A percentile compares a stretch with the other conserved stretches of the same genome.
Evolutionary conservation across 1,140 invertebrate genomes (phyloP).

Genomic region (Panulirus ornatus): DNA sequence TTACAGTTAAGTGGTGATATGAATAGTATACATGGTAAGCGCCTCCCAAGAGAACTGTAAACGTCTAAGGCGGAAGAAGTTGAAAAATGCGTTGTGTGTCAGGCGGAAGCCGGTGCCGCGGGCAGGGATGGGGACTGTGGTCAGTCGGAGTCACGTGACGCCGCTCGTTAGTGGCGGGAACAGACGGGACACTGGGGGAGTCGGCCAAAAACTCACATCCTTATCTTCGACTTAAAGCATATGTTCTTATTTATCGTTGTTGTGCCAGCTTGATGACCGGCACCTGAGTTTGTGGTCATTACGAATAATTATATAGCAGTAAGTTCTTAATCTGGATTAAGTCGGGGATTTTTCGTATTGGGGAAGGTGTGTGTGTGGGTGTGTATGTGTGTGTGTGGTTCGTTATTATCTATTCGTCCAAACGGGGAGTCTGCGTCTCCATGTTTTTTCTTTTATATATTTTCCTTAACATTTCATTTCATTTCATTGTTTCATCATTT

Average conservation of each 20-base stretch:
- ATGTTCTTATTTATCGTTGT: constrained; percentile 4
- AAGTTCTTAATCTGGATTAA: neutral
- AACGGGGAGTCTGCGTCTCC: too few relatives aligned
- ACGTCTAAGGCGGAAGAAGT: too few relatives aligned
- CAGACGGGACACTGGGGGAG: neutral
- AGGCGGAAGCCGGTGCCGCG: constrained; percentile 10
- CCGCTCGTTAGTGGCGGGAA: constrained; percentile 24
- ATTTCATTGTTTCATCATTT: too few relatives aligned
- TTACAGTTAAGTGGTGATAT: too few relatives aligned
- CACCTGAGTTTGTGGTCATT: neutral
- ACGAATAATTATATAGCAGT: neutral
- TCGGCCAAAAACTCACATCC: neutral
- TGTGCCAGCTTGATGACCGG: neutral
- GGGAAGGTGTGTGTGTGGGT: too few relatives aligned
- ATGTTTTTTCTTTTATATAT: too few relatives aligned
- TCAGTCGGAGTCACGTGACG: constrained; percentile 47
- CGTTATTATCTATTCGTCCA: too few relatives aligned
- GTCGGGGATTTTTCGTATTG: neutral
- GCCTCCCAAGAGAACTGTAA: too few relatives aligned
- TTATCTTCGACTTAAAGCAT: constrained; percentile 24
- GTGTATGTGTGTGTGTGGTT: too few relatives aligned
- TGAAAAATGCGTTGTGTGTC: neutral
- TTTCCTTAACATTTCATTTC: too few relatives aligned
- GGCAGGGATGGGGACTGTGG: neutral
- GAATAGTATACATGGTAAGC: too few relatives aligned